Base-by-base conservation (phyloP, 2,888 invertebrate genomes). In the Ennomos fuscantarius region DNA sequence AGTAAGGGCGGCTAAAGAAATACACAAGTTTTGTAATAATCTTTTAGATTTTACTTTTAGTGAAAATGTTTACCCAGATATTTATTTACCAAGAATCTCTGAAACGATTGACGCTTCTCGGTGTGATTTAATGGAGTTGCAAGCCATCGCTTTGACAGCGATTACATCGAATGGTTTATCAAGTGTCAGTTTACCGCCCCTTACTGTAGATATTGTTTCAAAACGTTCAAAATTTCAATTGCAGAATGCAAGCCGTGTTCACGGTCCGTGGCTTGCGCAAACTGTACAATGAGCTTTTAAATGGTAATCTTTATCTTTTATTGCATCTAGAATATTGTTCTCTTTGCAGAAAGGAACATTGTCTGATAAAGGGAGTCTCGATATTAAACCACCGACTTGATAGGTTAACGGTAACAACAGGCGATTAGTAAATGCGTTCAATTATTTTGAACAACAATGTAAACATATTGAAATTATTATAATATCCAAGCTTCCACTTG, bases 291-390 rank as follows among this genome's bases (percentile, higher is more conserved):
- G 57, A 66, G 66, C 65, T 62, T 68, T 66, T 65, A 62, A 73
- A 73, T 73, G 66, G 66, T 68, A 71, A 70, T 64, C 64, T 62
- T 59, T 55, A 71, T 71, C 63, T 64, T 62, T 55, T 65, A 55
- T 66, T 68, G 65, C 62, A 66, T 64, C 66, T 63, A 51, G 62
- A 63, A 64, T 60, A 55, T 59, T 59, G 58, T 59, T 59, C 53
- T 59, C 49, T 57, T 57, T 36, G 36, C 51, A 46, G 57, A 41
- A 50, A 45, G 15, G 51, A 49, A 53, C 53, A 52, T 53, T 52
- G 57, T 57, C 48, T 52, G 47, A 51, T 51, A 46, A 55, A 49
- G 42, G 33, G 33, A 58, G 9, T 15, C 40, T 15, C 39, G 37
- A 39, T 44, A 48, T 36, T 52, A 49, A 53, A 48, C 53, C 36